Base-by-base conservation (phyloP, 2,888 invertebrate species). In the Venusia cambrica region DNA sequence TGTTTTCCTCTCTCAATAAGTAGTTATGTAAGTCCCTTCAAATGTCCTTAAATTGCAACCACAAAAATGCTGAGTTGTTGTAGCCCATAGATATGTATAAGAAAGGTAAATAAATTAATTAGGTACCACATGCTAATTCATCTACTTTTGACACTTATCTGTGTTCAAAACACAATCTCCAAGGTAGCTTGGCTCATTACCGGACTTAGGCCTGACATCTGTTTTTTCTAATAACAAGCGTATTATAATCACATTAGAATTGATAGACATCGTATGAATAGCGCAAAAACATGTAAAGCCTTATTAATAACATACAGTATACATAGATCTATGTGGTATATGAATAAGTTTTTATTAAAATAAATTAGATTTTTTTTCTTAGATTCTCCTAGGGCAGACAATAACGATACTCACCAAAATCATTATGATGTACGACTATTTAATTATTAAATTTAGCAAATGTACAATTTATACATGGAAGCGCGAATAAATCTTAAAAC, bases 191-290 rank as follows among this genome's bases (percentile, higher is more conserved):
- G 40, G 65, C 68, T 72, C 56, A 50, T 31, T 35, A 44, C 56
- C 38, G 45, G 57, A 57, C 54, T 65, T 69, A 73, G 70, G 72
- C 72, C 73, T 48, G 51, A 48, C 17, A 53, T 50, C 29, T 38
- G 27, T 14, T 30, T 47, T 53, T 54, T 28, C 12, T 14, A 45
- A 55, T 51, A 26, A 42, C 33, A 72, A 74, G 75, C 76, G 72
- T 76, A 70, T 55, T 48, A 50, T 45, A 62, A 73, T 76, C 73
- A 79, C 78, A 69, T 57, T 61, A 59, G 58, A 56, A 56, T 53
- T 52, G 48, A 59, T 63, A 65, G 62, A 73, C 63, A 65, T 61
- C 50, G 27, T 52, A 50, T 48, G 34, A 47, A 22, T 35, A 62
- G 54, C 62, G 57, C 55, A 54, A 49, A 59, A 62, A 67, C 58